These are phyloP conservation scores for Clarias pachynema DNA, from an alignment of 2,797 vertebrate species.

Conservation along the genomic window DNA sequence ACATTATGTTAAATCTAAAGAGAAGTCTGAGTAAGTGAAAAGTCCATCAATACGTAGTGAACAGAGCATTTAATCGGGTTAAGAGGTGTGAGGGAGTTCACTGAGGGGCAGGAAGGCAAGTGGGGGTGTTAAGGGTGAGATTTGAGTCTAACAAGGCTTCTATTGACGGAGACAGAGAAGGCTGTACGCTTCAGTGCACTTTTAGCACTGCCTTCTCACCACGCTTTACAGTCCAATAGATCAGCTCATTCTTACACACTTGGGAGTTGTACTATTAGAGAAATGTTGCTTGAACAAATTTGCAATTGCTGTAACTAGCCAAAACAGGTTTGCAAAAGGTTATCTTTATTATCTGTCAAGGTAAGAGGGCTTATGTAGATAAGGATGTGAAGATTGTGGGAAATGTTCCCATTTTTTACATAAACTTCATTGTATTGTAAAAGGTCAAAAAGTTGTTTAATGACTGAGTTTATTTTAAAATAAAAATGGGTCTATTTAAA, in stretches of 20 bases:
- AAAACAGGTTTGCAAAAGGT: not conserved
- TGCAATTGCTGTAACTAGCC: not conserved
- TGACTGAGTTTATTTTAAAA: not conserved
- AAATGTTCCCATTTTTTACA: not conserved
- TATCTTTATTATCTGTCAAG: not conserved
- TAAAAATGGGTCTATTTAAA: too few species aligned
- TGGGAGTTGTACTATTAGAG: not conserved
- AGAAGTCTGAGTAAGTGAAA: not conserved
- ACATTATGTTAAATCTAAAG: not conserved
- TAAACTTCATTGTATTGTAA: too few species aligned
- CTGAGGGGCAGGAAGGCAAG: conserved; percentile 38
- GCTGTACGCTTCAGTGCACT: conserved; percentile 24
- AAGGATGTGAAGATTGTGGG: not conserved
- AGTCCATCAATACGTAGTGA: not conserved
- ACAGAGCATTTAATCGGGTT: conserved; percentile 44
- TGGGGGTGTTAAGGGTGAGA: conserved; percentile 29
- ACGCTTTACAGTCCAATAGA: conserved; percentile 18
- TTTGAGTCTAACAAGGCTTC: conserved; percentile 29
- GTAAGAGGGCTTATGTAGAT: not conserved
- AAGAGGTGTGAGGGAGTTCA: conserved; percentile 48
- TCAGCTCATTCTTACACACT: conserved; percentile 20
- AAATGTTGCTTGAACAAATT: conserved; percentile 4
- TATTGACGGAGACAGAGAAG: conserved; percentile 33
- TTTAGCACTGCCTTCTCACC: conserved; percentile 3
- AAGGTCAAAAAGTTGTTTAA: not conserved